Percentiles rank a stretch among this genome's conserved stretches.
These are phyloP conservation scores for Parotia lawesii DNA, from an alignment of 2,113 vertebrate species.

Conservation along the genomic window DNA sequence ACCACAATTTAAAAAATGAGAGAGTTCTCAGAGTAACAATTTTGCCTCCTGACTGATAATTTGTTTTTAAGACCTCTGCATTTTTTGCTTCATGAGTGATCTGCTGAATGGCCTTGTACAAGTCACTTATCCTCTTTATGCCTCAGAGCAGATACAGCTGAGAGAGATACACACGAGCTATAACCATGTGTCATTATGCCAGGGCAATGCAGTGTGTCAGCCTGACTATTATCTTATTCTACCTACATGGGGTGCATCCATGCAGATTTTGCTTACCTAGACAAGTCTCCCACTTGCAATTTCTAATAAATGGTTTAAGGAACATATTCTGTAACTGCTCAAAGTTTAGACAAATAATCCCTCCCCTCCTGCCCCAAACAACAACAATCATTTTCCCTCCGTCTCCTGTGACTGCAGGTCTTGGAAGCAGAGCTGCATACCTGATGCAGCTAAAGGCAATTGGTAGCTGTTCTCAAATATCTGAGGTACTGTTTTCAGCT, in stretches of 20 bases:
- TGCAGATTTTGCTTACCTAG: slow-evolving; percentile 16
- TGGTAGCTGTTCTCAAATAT: background rate
- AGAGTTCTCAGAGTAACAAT: background rate
- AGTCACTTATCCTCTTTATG: slow-evolving; percentile 34
- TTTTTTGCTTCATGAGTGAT: slow-evolving; percentile 11
- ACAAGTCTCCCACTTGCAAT: background rate
- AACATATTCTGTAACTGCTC: background rate
- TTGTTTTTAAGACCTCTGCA: background rate
- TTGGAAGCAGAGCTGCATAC: background rate
- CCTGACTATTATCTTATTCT: background rate
- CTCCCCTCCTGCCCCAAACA: background rate
- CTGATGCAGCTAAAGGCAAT: background rate
- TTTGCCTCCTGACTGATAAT: background rate
- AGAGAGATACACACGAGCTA: background rate
- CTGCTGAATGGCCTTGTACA: slow-evolving; percentile 25
- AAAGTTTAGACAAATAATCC: background rate
- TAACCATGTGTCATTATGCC: slow-evolving; percentile 30
- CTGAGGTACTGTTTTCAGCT: background rate
- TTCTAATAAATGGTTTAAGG: background rate
- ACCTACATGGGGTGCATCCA: background rate
- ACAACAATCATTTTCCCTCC: background rate
- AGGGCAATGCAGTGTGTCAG: background rate
- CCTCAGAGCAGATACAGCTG: slow-evolving; percentile 2
- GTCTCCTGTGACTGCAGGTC: background rate
- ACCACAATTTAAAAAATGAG: background rate